phyloP scores from a whole-genome alignment of 2,888 invertebrate genomes.

The Macrophya annulata region DNA sequence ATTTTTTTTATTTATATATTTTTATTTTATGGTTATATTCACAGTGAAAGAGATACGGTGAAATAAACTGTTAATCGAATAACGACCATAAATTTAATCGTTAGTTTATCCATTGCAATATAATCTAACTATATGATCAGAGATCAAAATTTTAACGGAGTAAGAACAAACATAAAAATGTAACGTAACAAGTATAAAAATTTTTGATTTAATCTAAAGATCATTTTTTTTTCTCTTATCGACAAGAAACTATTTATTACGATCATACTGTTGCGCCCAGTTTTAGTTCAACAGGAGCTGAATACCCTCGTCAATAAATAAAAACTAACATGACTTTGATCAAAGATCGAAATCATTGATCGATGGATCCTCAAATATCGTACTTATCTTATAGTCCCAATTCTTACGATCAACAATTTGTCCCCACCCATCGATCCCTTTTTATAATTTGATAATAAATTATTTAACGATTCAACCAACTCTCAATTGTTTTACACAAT shows the following conservation, averaged over 20 bases:
- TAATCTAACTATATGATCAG: not conserved
- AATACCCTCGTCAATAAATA: not conserved
- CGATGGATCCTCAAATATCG: not conserved
- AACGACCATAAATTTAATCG: slow-evolving; percentile 23
- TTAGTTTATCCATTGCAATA: not conserved
- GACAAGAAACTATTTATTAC: not conserved
- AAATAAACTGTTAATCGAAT: slow-evolving; percentile 27
- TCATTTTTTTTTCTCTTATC: not conserved
- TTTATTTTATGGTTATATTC: not conserved
- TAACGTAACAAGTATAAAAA: not conserved
- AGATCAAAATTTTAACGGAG: not conserved
- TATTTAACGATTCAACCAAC: not conserved
- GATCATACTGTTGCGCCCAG: not conserved
- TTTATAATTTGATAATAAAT: slow-evolving; percentile 7
- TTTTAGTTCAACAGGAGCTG: not conserved
- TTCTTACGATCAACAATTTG: slow-evolving; percentile 29
- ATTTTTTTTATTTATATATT: no score
- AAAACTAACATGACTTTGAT: not conserved
- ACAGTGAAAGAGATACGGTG: not conserved
- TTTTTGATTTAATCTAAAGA: not conserved
- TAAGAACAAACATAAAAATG: not conserved
- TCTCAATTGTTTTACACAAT: not conserved
- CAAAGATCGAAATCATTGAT: slow-evolving; percentile 2
- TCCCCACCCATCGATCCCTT: not conserved
- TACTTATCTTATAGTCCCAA: not conserved